Conservation (phyloP, 2,888 invertebrate genomes). For the Drosophila engyochracea region DNA sequence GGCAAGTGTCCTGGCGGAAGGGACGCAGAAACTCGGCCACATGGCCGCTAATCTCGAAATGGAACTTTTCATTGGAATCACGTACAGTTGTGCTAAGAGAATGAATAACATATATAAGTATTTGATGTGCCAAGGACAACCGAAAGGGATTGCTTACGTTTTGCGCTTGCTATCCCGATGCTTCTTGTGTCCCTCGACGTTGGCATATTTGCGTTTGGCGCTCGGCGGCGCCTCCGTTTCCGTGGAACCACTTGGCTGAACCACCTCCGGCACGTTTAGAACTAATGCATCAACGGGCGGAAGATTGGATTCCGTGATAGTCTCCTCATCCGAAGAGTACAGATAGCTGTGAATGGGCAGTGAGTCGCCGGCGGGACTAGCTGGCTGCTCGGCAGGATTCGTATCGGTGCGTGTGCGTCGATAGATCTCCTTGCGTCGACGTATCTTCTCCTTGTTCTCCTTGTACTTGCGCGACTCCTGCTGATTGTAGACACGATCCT, state of each 20-base stretch:
- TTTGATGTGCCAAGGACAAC: neutral
- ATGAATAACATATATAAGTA: neutral
- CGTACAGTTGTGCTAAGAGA: slow-evolving; percentile 40
- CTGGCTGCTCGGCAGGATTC: neutral
- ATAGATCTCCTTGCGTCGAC: slow-evolving; percentile 86
- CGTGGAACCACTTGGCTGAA: neutral
- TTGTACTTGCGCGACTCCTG: slow-evolving; percentile 91
- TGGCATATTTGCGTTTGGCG: slow-evolving; percentile 54
- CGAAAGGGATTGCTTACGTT: slow-evolving; percentile 7
- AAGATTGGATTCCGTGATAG: slow-evolving; percentile 6
- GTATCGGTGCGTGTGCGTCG: slow-evolving; percentile 61
- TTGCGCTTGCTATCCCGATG: slow-evolving; percentile 44
- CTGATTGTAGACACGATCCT: slow-evolving; percentile 90
- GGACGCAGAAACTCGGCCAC: slow-evolving; percentile 85
- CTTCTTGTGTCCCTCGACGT: slow-evolving; percentile 40
- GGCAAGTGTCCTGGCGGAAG: slow-evolving; percentile 94
- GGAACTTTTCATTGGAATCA: slow-evolving; percentile 62
- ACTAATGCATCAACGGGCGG: slow-evolving; percentile 3
- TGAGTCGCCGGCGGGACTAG: slow-evolving; percentile 23
- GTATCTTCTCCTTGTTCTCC: slow-evolving; percentile 92
- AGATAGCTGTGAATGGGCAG: slow-evolving; percentile 65
- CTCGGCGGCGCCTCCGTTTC: slow-evolving; percentile 13
- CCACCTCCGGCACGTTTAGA: slow-evolving; percentile 12
- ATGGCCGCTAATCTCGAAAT: slow-evolving; percentile 65
- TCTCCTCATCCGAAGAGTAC: slow-evolving; percentile 57